Base-by-base conservation (phyloP, 2,888 invertebrate species). In the Pachydiplax longipennis region DNA sequence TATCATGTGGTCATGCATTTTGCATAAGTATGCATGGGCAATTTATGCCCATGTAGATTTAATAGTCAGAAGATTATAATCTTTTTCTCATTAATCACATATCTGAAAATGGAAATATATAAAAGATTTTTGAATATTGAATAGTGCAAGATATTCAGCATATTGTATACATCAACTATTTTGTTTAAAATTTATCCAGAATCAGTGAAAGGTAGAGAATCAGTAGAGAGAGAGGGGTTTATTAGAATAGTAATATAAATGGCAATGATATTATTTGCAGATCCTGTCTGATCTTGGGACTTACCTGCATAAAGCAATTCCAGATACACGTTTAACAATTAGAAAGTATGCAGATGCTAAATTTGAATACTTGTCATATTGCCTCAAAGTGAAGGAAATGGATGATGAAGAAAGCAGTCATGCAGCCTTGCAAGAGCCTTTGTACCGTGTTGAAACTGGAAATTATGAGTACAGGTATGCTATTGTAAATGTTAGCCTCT, bases 321-420 rank as follows among this genome's bases (percentile, higher is more conserved):
- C 99, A 0, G 99, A 99, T 93, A 99, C 99, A 0, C 97, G 98
- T 93, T 94, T 99, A 58, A 99, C 99, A 0, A 98, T 99, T 80
- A 97, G 98, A 92, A 99, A 99, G 93, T 99, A 99, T 94, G 98
- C 99, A 0, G 99, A 99, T 94, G 98, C 98, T 0, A 99, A 99
- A 94, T 99, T 99, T 94, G 99, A 99, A 93, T 99, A 99, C 94
- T 95, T 99, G 91, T 99, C 99, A 0, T 99, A 99, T 94, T 99
- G 99, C 93, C 95, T 99, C 91, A 99, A 99, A 95, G 99, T 99
- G 0, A 99, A 99, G 94, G 99, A 99, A 94, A 98, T 99, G 98
- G 99, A 99, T 92, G 99, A 99, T 93, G 99, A 99, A 93, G 99
- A 99, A 93, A 98, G 98, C 92, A 98, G 98, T 82, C 99, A 98